Percentiles rank a stretch among this genome's conserved stretches.
These are phyloP conservation scores for Elephantulus edwardii DNA, from an alignment of 2,113 vertebrate genomes.

Conservation along the genomic window DNA sequence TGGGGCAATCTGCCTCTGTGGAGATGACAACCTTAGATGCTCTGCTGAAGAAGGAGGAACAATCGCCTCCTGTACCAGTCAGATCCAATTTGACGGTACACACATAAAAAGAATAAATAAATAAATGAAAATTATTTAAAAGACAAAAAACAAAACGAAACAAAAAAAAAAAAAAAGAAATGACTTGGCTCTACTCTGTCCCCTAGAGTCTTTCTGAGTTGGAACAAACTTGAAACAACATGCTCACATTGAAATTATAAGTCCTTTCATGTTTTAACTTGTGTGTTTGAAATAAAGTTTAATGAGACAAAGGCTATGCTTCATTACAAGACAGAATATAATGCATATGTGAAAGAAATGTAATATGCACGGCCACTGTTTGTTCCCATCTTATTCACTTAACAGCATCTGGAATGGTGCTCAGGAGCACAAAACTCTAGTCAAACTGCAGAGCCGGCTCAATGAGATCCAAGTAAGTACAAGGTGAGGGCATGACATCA, in stretches of 20 bases:
- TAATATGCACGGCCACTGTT: neutral
- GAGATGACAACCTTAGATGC: too few relatives aligned
- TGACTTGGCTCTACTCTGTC: too few relatives aligned
- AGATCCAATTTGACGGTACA: too few relatives aligned
- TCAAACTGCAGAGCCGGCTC: neutral
- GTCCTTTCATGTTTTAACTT: slow-evolving; percentile 12
- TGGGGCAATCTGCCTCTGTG: neutral
- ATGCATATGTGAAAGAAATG: neutral
- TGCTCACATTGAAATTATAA: neutral
- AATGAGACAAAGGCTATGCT: neutral
- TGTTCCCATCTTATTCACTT: neutral
- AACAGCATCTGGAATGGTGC: fast-evolving
- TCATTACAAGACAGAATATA: neutral
- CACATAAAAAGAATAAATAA: too few relatives aligned
- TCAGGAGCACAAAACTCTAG: neutral
- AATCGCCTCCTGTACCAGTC: too few relatives aligned
- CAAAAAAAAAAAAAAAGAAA: too few relatives aligned
- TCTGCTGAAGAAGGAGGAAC: too few relatives aligned
- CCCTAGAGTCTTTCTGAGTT: neutral
- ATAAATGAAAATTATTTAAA: too few relatives aligned
- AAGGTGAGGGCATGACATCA: neutral
- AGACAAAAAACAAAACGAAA: too few relatives aligned
- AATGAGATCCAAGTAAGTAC: neutral
- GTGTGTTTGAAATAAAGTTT: neutral
- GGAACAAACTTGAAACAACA: neutral